A percentile compares a stretch with the other conserved stretches of the same genome.
Evolutionary conservation across 1,140 invertebrate species (phyloP).

Genomic region (Drosophila nasuta): DNA sequence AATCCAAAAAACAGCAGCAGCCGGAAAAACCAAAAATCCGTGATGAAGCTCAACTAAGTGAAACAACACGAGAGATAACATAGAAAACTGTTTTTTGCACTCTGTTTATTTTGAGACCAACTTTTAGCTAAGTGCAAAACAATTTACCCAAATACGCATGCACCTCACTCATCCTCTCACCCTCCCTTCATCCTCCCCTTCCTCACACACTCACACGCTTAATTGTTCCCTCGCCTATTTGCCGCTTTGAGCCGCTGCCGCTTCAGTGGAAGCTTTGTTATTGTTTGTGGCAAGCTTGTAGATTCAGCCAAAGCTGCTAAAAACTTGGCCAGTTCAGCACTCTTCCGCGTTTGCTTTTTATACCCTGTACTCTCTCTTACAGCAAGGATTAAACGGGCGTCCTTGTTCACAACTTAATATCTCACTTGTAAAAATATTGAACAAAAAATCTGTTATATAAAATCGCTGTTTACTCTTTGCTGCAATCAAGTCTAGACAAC

Average conservation of each 20-base stretch:
- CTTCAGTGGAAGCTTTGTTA: slow-evolving; percentile 21
- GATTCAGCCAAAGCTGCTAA: slow-evolving; percentile 70
- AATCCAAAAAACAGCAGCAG: slow-evolving; percentile 8
- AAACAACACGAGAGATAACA: slow-evolving; percentile 74
- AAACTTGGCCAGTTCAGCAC: slow-evolving; percentile 47
- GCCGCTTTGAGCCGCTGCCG: slow-evolving; percentile 26
- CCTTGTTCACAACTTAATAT: neutral
- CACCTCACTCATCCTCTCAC: slow-evolving; percentile 5
- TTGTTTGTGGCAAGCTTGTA: slow-evolving; percentile 44
- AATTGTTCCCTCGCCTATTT: slow-evolving; percentile 69
- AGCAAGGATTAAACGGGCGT: neutral
- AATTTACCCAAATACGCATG: slow-evolving; percentile 70
- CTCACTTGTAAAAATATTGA: neutral
- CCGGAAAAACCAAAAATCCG: neutral
- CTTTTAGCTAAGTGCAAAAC: slow-evolving; percentile 83
- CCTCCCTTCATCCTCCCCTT: slow-evolving; percentile 24
- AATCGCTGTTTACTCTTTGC: neutral
- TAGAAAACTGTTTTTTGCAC: slow-evolving; percentile 65
- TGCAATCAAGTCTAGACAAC: neutral
- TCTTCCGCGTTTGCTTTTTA: slow-evolving; percentile 42
- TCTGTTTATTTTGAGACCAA: slow-evolving; percentile 75
- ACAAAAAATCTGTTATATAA: neutral
- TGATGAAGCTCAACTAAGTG: slow-evolving; percentile 47
- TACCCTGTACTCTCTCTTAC: slow-evolving; percentile 30
- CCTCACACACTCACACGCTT: slow-evolving; percentile 46